Conservation (phyloP, 2,113 vertebrate species). For the Ovis aries region DNA sequence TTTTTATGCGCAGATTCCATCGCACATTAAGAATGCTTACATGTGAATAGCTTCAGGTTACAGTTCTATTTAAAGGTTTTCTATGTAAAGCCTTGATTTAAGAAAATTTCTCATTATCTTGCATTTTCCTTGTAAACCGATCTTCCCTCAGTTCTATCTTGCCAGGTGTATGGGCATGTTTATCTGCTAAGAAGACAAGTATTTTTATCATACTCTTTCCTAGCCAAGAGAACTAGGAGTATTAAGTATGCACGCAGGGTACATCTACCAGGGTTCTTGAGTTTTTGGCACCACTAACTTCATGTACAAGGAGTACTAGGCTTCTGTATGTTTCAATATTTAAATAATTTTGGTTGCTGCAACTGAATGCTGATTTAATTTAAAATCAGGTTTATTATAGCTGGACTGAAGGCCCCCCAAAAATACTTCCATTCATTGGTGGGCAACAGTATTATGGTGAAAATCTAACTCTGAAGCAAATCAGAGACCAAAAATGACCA, state of each 20-base stretch:
- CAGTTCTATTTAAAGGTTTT: slow-evolving; percentile 77
- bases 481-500: not conserved
- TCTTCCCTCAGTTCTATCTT: slow-evolving; percentile 24
- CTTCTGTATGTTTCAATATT: not conserved
- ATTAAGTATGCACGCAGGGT: slow-evolving; percentile 18
- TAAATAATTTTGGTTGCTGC: not conserved
- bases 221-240: slow-evolving; percentile 47
- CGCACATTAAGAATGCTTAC: slow-evolving; percentile 69
- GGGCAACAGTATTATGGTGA: not conserved
- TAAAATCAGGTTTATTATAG: not conserved
- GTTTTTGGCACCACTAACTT: not conserved
- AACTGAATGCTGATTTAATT: not conserved
- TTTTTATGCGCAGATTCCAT: slow-evolving; percentile 69
- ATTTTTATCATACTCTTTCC: slow-evolving; percentile 32
- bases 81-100: slow-evolving; percentile 69
- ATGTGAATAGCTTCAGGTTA: slow-evolving; percentile 75
- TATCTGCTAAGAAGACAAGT: slow-evolving; percentile 60
- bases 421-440: not conserved
- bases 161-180: slow-evolving; percentile 72
- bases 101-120: slow-evolving; percentile 58
- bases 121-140: slow-evolving; percentile 70
- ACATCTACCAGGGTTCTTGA: slow-evolving; percentile 13
- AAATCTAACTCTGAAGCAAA: not conserved
- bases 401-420: not conserved
- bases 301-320: not conserved